Percentiles rank a stretch among this genome's conserved stretches.
Conservation (phyloP, 1,140 invertebrate species). For the Cydia splendana region DNA sequence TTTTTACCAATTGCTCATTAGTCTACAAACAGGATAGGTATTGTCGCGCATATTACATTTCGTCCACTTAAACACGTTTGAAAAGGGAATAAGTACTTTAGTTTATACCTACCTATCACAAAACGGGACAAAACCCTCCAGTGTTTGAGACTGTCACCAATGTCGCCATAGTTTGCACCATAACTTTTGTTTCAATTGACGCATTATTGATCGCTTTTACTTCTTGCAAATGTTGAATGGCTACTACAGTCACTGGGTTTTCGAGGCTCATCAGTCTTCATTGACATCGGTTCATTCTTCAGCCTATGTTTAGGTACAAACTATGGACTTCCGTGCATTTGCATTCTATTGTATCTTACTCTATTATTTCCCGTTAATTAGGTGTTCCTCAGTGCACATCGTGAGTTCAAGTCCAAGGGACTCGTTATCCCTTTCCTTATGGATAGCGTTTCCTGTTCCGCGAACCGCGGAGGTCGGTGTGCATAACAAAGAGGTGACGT, state of each 20-base stretch:
- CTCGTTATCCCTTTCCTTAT: slow-evolving; percentile 25
- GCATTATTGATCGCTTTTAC: too few relatives aligned
- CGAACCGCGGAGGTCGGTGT: neutral
- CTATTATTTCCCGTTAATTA: neutral
- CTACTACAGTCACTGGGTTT: too few relatives aligned
- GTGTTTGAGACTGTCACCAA: too few relatives aligned
- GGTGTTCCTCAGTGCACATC: neutral
- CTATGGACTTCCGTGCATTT: neutral
- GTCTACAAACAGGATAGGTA: neutral
- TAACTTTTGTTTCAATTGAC: too few relatives aligned
- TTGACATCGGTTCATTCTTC: neutral
- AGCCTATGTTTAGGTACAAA: neutral
- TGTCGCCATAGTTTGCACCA: too few relatives aligned
- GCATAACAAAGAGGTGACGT: slow-evolving; percentile 24
- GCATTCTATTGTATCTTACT: neutral
- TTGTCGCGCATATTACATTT: neutral
- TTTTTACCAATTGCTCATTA: slow-evolving; percentile 13
- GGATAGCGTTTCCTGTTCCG: slow-evolving; percentile 17
- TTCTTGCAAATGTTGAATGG: too few relatives aligned
- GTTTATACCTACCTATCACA: too few relatives aligned
- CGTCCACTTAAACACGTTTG: too few relatives aligned
- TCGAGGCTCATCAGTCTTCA: neutral
- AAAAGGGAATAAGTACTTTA: too few relatives aligned
- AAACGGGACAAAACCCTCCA: too few relatives aligned
- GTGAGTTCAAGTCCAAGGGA: neutral